Evolutionary conservation across 2,113 vertebrate genomes (phyloP).

Genomic region (Bambusicola thoracicus): DNA sequence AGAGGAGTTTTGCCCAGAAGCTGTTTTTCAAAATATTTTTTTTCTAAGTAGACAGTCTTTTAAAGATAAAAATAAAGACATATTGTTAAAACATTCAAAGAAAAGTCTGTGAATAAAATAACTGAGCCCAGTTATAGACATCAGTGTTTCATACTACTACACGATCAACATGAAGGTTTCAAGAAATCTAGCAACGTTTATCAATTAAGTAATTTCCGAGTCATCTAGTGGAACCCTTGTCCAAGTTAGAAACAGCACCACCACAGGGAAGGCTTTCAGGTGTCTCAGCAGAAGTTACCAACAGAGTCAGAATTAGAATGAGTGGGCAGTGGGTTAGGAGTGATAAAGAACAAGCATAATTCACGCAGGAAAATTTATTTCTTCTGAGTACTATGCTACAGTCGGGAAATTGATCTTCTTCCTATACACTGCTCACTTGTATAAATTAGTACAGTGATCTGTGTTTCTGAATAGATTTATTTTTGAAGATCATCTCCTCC

Average conservation of each 20-base stretch:
- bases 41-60: background rate
- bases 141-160: background rate
- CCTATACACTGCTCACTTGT: background rate
- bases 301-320: background rate
- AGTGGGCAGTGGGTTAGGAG: background rate
- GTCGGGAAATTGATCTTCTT: background rate
- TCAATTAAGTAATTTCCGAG: background rate
- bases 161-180: background rate
- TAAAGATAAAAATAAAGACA: background rate
- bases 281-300: background rate
- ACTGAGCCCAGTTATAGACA: background rate
- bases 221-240: background rate
- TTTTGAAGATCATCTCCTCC: background rate
- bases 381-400: background rate
- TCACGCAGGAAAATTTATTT: background rate
- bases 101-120: background rate
- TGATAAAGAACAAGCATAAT: background rate
- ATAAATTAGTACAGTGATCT: background rate
- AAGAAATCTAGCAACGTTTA: background rate
- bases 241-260: background rate
- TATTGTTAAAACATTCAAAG: background rate
- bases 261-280: background rate
- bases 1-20: background rate
- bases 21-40: background rate
- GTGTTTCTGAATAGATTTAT: background rate